Conservation (phyloP, 2,113 vertebrate genomes). For the Salvelinus namaycush region DNA sequence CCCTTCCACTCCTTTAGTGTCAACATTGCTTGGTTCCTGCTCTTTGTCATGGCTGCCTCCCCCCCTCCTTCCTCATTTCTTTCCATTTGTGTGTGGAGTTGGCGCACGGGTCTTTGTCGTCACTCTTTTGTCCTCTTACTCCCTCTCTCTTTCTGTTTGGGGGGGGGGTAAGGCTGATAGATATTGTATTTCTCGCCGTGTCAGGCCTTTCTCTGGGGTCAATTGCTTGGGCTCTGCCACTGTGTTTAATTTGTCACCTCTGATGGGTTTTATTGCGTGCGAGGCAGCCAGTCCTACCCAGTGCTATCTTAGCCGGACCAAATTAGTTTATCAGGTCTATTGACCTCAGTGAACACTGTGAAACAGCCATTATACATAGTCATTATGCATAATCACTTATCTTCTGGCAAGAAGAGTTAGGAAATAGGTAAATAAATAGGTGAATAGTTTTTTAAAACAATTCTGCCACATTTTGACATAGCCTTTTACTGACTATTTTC, state of each 20-base stretch:
- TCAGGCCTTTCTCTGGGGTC: background rate
- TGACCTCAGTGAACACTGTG: background rate
- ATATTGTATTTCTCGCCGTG: background rate
- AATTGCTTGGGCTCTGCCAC: background rate
- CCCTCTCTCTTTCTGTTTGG: background rate
- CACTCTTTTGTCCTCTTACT: background rate
- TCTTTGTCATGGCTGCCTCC: background rate
- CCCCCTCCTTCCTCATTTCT: background rate
- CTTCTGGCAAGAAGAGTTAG: no score
- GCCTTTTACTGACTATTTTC: no score
- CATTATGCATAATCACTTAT: no score
- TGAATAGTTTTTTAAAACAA: no score
- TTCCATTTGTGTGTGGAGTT: background rate
- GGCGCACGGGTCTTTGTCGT: background rate
- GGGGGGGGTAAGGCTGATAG: background rate
- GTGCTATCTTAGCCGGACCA: background rate
- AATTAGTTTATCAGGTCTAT: background rate
- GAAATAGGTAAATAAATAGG: no score
- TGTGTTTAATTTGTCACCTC: background rate
- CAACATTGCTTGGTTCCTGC: background rate
- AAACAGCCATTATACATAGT: background rate
- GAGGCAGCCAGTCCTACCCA: background rate
- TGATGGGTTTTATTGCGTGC: background rate
- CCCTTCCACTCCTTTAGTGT: background rate
- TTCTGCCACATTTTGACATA: no score